Base-by-base conservation (phyloP, 2,888 invertebrate genomes). In the Epinotia bilunana region DNA sequence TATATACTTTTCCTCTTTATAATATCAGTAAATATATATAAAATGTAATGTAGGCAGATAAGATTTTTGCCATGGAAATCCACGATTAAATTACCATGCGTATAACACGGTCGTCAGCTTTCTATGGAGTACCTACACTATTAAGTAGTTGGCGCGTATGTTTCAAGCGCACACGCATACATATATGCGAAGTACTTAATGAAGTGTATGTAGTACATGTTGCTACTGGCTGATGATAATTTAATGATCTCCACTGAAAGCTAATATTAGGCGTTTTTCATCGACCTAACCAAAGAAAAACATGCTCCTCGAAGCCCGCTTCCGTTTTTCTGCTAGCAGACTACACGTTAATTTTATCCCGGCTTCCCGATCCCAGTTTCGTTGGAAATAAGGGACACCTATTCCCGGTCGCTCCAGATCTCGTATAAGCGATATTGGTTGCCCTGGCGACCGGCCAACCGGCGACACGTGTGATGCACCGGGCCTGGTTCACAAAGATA, bases 381-480 rank as follows among this genome's bases (percentile, higher is more conserved):
- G 72, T 61, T 49, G 33, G 72, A 64, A 57, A 75, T 61, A 75
- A 57, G 75, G 75, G 61, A 55, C 65, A 55, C 39, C 75, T 75
- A 75, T 75, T 75, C 75, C 39, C 61, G 67, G 61, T 49, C 67
- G 75, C 55, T 72, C 75, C 72, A 75, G 75, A 65, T 75, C 65
- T 33, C 58, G 33, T 69, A 60, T 46, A 70, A 58, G 69, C 23
- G 46, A 63, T 72, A 74, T 43, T 78, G 74, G 74, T 82, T 79
- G 64, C 76, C 49, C 75, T 82, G 84, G 85, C 78, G 16, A 11
- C 11, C 46, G 33, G 79, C 81, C 80, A 81, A 76, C 55, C 16
- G 57, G 57, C 60, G 58, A 70, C 77, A 73, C 79, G 73, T 67
- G 75, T 65, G 77, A 76, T 76, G 76, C 73, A 76, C 55, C 55